These are phyloP conservation scores for Rhabdomys pumilio DNA, from an alignment of 2,797 vertebrate genomes.

Conservation along the genomic window DNA sequence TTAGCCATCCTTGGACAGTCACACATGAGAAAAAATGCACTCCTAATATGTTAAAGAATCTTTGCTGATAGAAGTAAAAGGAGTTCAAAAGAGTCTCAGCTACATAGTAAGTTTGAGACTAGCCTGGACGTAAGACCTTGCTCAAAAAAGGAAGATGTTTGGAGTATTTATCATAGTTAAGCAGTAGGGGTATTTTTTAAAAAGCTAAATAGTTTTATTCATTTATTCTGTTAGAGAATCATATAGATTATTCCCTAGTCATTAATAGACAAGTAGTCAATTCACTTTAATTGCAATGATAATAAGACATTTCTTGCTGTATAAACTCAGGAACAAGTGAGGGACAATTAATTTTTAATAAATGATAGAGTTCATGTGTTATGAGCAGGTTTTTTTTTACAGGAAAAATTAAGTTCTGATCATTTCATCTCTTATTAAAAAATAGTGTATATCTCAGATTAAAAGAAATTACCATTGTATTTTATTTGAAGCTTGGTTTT, in stretches of 20 bases:
- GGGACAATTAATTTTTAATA: slow-evolving; percentile 22
- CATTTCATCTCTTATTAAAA: background rate
- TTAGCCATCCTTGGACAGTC: background rate
- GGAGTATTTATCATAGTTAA: background rate
- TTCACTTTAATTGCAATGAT: slow-evolving; percentile 18
- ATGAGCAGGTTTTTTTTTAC: slow-evolving; percentile 5
- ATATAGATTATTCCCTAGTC: background rate
- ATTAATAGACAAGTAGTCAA: slow-evolving; percentile 32
- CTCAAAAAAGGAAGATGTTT: background rate
- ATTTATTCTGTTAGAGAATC: background rate
- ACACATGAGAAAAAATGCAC: background rate
- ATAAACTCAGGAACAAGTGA: background rate
- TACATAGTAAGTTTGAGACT: background rate
- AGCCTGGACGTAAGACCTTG: background rate
- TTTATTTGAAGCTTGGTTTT: slow-evolving; percentile 42
- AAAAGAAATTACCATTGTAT: slow-evolving; percentile 23
- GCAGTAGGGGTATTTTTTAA: background rate
- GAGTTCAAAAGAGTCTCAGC: background rate
- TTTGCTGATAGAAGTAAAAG: background rate
- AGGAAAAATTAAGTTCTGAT: slow-evolving; percentile 9
- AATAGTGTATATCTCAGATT: background rate
- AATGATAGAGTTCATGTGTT: slow-evolving; percentile 24
- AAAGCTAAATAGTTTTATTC: background rate
- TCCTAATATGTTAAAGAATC: background rate
- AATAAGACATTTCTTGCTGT: slow-evolving; percentile 31